These are phyloP conservation scores for Agrypnia vestita DNA, from an alignment of 1,140 invertebrate species.

Conservation along the genomic window DNA sequence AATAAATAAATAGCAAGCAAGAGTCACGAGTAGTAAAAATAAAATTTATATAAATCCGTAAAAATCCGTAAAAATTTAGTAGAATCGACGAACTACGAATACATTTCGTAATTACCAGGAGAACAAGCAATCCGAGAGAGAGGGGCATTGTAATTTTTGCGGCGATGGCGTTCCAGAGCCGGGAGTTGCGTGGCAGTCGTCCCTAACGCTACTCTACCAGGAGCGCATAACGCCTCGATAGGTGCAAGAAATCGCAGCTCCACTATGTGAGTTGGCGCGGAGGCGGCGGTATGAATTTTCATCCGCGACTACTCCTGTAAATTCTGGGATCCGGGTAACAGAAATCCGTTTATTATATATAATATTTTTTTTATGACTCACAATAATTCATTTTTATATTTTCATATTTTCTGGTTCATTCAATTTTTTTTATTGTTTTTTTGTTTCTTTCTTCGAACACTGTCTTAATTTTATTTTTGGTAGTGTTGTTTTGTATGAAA, in stretches of 20 bases:
- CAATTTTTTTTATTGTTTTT: no score
- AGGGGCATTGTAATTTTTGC: background rate
- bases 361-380: no score
- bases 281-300: constrained; percentile 34
- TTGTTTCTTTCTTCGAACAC: no score
- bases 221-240: constrained; percentile 15
- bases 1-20: no score
- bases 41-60: no score
- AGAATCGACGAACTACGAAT: background rate
- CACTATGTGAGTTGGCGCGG: background rate
- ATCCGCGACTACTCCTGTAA: background rate
- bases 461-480: no score
- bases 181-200: background rate
- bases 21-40: no score
- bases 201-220: constrained; percentile 24
- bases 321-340: constrained; percentile 51
- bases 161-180: background rate
- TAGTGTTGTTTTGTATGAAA: no score
- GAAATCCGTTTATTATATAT: constrained; percentile 38
- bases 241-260: background rate
- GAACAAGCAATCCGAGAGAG: constrained; percentile 11
- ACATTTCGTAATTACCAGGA: constrained; percentile 40
- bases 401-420: no score
- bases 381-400: background rate
- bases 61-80: no score